These are phyloP conservation scores for Xylota segnis DNA, from an alignment of 2,888 invertebrate genomes.

Conservation along the genomic window DNA sequence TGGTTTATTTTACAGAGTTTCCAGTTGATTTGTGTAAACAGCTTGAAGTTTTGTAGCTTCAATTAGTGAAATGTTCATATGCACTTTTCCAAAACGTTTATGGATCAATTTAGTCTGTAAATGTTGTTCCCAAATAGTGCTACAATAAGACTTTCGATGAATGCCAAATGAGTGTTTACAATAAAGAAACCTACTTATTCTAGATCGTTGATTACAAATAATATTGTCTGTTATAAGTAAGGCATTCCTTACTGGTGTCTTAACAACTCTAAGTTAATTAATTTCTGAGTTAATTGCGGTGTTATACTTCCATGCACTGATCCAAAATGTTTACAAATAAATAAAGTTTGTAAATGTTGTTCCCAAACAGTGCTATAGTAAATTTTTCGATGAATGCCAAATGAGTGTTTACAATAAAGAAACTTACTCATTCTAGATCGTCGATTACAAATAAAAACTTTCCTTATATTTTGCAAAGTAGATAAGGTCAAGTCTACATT, in stretches of 20 bases:
- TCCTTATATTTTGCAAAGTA: too few species aligned
- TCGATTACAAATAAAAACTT: conserved; percentile 37
- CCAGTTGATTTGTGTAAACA: too few species aligned
- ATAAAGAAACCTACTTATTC: conserved; percentile 59
- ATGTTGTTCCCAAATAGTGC: conserved; percentile 34
- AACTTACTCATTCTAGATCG: conserved; percentile 61
- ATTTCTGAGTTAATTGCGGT: too few species aligned
- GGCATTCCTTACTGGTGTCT: too few species aligned
- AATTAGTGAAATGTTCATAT: too few species aligned
- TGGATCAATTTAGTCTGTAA: not conserved
- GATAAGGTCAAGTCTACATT: too few species aligned
- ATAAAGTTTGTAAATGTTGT: conserved; percentile 3
- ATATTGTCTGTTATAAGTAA: not conserved
- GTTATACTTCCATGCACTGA: not conserved
- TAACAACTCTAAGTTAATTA: too few species aligned
- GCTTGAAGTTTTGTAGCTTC: too few species aligned
- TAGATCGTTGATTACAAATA: conserved; percentile 58
- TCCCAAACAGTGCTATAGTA: conserved; percentile 23
- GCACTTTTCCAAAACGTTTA: conserved; percentile 45
- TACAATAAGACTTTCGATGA: conserved; percentile 43
- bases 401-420: conserved; percentile 45
- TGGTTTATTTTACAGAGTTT: too few species aligned
- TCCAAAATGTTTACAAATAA: conserved; percentile 14
- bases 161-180: conserved; percentile 63
- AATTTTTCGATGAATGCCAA: conserved; percentile 39